Base-by-base conservation (phyloP, 1,140 invertebrate genomes). In the Lepidurus couesii region DNA sequence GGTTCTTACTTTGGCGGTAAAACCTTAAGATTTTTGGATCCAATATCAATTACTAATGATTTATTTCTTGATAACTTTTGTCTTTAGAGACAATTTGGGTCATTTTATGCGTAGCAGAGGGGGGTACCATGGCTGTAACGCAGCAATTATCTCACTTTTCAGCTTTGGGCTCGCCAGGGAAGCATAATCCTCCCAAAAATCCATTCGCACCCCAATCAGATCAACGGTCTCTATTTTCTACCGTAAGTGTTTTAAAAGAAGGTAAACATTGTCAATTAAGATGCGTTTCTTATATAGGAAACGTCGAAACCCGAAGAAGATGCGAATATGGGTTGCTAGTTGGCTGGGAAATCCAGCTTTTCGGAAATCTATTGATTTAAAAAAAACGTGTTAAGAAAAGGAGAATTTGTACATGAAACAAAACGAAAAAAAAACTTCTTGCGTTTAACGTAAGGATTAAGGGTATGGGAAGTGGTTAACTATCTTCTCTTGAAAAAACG, bases 1-100 rank as follows among this genome's bases (percentile, higher is more conserved):
- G 94, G 93, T 77, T 88, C 90, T 79, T 93, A 90, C 84, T 95
- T 95, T 89, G 94, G 94, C 86, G 93, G 92, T 93, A 85, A 85
- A 82, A 53, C 21, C 78, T 42, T 83, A 84, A 79, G 78, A 84
- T 75, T 82, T 84, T 45, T 84, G 82, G 83, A 83, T 13, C 24
- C 16, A 44, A 21, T 80, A 79, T 43, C 78, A 75, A 81, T 80
- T 11, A 24, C 79, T 73, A 26, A 74, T 80, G 76, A 65, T 80
- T 7, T 76, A 65, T 76, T 80, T 11, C 44, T 76, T 79, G 78
- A 87, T 87, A 34, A 34, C 2, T 34, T 34, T 34, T 34, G 3
- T 34, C 3, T 34, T 78, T 82, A 91, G 91, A 92, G 81, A 84
- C 88, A 75, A 90, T 93, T 81, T 91, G 90, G 90, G 87, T 91